Percentiles rank a stretch among this genome's conserved stretches.
Evolutionary conservation across 2,797 vertebrate species (phyloP).

Genomic region (Malurus leucopterus): DNA sequence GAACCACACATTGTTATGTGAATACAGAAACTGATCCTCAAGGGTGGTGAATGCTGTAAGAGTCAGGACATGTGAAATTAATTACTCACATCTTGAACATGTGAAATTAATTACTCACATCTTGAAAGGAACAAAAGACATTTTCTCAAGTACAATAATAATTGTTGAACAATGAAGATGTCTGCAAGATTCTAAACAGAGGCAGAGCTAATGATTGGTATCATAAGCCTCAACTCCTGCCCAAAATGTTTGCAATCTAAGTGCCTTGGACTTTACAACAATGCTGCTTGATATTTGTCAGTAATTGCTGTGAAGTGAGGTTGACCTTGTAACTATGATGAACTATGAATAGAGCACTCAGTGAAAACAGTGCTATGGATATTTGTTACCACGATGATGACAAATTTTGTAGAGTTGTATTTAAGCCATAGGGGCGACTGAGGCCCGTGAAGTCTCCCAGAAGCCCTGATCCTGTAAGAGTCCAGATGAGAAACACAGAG

Average conservation of each 20-base stretch:
- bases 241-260: not conserved
- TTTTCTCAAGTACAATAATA: not conserved
- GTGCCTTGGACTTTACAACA: not conserved
- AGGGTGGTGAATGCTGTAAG: not conserved
- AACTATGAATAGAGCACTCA: not conserved
- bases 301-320: not conserved
- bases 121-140: not conserved
- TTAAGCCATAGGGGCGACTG: not conserved
- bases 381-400: not conserved
- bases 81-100: not conserved
- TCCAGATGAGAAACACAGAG: not conserved
- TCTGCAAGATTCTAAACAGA: not conserved
- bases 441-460: not conserved
- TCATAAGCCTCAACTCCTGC: not conserved
- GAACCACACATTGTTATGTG: fast-evolving
- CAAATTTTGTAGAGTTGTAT: not conserved
- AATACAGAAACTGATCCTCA: not conserved
- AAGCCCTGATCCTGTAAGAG: not conserved
- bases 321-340: not conserved
- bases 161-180: not conserved
- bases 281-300: not conserved
- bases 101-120: not conserved
- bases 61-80: not conserved
- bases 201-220: not conserved
- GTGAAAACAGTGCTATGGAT: not conserved